Evolutionary conservation across 1,140 invertebrate species (phyloP).

Genomic region (Calycopis cecrops): DNA sequence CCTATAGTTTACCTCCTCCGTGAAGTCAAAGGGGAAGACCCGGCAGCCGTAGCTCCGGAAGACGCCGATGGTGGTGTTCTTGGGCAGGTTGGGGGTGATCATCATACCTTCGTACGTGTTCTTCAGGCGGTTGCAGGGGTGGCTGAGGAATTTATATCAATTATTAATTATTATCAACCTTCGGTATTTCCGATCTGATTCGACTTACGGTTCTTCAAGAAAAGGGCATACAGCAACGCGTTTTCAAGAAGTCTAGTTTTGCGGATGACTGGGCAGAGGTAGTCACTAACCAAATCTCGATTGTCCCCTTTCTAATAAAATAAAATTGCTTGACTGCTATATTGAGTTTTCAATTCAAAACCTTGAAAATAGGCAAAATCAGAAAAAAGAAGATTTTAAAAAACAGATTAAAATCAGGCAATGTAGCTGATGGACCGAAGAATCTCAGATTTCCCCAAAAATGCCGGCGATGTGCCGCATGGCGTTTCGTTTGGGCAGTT

Average conservation of each 20-base stretch:
- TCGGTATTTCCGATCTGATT: neutral
- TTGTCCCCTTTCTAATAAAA: neutral
- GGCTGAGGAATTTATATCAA: conserved; percentile 33
- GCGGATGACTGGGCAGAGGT: neutral
- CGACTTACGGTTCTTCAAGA: neutral
- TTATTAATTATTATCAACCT: neutral
- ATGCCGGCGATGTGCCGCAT: too few relatives aligned
- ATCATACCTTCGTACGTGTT: conserved; percentile 56
- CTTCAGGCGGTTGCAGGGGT: conserved; percentile 48
- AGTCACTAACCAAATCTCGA: neutral
- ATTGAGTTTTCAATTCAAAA: too few relatives aligned
- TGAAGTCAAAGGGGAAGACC: conserved; percentile 45
- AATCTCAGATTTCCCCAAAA: too few relatives aligned
- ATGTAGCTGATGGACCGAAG: too few relatives aligned
- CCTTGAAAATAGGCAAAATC: too few relatives aligned
- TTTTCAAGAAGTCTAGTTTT: too few relatives aligned
- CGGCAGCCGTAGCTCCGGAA: conserved; percentile 58
- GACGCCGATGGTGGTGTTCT: conserved; percentile 36
- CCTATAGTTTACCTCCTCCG: conserved; percentile 24
- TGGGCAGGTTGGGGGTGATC: conserved; percentile 36
- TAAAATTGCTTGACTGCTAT: too few relatives aligned
- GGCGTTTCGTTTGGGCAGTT: too few relatives aligned
- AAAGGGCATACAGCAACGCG: neutral
- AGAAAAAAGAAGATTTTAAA: too few relatives aligned
- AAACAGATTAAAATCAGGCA: too few relatives aligned